Conservation (phyloP, 2,888 invertebrate genomes). For the Agriopis aurantiaria region DNA sequence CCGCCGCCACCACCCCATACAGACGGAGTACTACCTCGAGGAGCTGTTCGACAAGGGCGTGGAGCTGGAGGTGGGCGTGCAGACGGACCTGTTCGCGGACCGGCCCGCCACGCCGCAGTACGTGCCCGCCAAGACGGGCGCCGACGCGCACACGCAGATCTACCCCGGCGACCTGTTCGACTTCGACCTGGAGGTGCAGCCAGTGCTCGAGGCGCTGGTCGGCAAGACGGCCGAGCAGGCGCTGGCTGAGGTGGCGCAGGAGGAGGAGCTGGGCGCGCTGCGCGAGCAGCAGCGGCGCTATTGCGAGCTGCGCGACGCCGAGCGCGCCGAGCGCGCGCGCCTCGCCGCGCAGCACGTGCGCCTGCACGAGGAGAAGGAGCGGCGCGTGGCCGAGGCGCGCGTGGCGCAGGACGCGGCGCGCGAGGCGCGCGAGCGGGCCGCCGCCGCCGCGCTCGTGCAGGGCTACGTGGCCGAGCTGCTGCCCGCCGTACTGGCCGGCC, state of each 20-base stretch:
- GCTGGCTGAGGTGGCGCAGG: conserved; percentile 95
- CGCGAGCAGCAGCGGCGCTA: conserved; percentile 91
- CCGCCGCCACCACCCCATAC: conserved; percentile 94
- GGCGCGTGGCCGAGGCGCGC: conserved; percentile 90
- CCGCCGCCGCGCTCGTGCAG: conserved; percentile 93
- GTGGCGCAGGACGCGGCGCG: conserved; percentile 88
- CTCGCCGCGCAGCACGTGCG: conserved; percentile 93
- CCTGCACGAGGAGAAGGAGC: conserved; percentile 78
- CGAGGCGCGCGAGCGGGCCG: conserved; percentile 93
- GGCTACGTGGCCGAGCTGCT: conserved; percentile 95
- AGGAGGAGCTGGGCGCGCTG: conserved; percentile 95
- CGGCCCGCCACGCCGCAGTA: conserved; percentile 93
- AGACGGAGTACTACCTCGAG: conserved; percentile 96
- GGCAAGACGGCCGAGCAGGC: conserved; percentile 96
- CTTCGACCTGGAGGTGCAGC: conserved; percentile 96
- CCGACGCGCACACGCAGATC: conserved; percentile 94
- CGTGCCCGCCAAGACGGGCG: conserved; percentile 92
- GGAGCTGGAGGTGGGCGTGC: conserved; percentile 92
- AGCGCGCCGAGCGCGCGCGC: conserved; percentile 93
- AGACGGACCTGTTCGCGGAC: conserved; percentile 95
- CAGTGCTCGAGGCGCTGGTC: conserved; percentile 95
- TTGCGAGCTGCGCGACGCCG: conserved; percentile 90
- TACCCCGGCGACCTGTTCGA: conserved; percentile 96
- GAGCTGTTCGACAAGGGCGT: conserved; percentile 92
- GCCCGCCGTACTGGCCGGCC: conserved; percentile 93